These are phyloP conservation scores for Perca schrenkii DNA, from an alignment of 2,113 vertebrate species.

Conservation along the genomic window DNA sequence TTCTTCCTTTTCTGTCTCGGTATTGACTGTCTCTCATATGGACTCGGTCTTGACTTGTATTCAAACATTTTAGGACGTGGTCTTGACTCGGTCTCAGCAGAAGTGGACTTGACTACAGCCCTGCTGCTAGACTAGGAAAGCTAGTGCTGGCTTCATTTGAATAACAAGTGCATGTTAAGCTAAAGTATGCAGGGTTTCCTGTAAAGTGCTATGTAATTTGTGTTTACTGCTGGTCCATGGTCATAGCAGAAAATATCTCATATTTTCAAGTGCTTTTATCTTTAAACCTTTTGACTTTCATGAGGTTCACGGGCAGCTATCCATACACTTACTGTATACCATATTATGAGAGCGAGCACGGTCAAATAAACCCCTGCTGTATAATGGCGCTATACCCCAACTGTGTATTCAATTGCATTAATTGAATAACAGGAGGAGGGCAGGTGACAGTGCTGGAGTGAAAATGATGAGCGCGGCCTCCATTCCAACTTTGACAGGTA, in stretches of 20 bases:
- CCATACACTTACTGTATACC: conserved; percentile 27
- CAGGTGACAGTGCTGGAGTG: conserved; percentile 75
- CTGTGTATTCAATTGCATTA: conserved; percentile 76
- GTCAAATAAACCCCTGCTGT: conserved; percentile 54
- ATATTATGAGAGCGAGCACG: conserved; percentile 27
- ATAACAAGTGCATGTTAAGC: conserved; percentile 25
- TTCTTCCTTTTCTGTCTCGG: too few relatives aligned
- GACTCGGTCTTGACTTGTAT: too few relatives aligned
- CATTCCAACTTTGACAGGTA: conserved; percentile 84
- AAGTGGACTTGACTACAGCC: too few relatives aligned
- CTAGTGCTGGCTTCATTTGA: conserved; percentile 29
- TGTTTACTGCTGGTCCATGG: conserved; percentile 17
- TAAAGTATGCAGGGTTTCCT: conserved; percentile 23
- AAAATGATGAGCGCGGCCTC: conserved; percentile 78
- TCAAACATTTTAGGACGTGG: too few relatives aligned
- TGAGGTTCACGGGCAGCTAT: conserved; percentile 52
- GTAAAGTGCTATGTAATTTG: conserved; percentile 19
- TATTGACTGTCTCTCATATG: too few relatives aligned
- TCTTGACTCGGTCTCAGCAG: too few relatives aligned
- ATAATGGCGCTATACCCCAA: conserved; percentile 53
- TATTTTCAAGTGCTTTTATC: conserved; percentile 62
- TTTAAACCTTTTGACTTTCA: conserved; percentile 50
- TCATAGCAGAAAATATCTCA: conserved; percentile 39
- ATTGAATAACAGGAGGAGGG: conserved; percentile 75
- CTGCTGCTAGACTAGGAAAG: neutral